Percentiles rank a stretch among this genome's conserved stretches.
phyloP scores from a whole-genome alignment of 2,797 vertebrate species.

The Okamejei kenojei region DNA sequence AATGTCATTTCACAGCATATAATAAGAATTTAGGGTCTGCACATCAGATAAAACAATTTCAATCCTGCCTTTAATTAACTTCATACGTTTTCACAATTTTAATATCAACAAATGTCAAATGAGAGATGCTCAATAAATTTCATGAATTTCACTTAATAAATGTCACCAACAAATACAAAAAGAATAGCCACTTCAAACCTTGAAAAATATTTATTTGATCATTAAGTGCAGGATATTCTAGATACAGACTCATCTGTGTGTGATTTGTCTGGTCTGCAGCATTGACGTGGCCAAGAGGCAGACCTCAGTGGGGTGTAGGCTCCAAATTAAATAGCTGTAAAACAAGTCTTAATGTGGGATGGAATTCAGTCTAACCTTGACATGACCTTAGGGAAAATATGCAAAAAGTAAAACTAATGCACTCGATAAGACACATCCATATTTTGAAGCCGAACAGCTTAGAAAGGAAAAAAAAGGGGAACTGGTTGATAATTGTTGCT shows the following conservation, averaged over 20 bases:
- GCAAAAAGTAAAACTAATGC: constrained; percentile 72
- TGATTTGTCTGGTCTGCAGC: constrained; percentile 74
- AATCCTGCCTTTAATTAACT: constrained; percentile 60
- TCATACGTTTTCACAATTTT: constrained; percentile 45
- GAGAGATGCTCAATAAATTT: not conserved
- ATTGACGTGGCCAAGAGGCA: constrained; percentile 71
- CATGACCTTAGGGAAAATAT: constrained; percentile 72
- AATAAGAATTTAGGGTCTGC: not conserved
- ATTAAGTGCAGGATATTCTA: constrained; percentile 68
- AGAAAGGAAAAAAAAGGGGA: constrained; percentile 43
- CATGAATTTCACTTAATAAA: not conserved
- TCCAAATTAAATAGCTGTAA: constrained; percentile 72
- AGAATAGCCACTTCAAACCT: constrained; percentile 17
- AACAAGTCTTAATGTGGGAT: constrained; percentile 75
- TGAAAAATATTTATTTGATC: constrained; percentile 42
- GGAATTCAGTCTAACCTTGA: constrained; percentile 74
- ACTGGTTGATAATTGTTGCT: not conserved
- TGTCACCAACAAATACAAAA: not conserved
- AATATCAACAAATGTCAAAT: constrained; percentile 44
- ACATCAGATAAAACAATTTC: constrained; percentile 14
- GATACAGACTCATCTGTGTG: constrained; percentile 71
- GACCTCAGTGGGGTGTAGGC: constrained; percentile 68
- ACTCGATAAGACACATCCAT: constrained; percentile 73
- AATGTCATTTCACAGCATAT: not conserved
- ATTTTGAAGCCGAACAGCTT: constrained; percentile 67